Conservation (phyloP, 2,888 invertebrate species). For the Encarsia formosa region DNA sequence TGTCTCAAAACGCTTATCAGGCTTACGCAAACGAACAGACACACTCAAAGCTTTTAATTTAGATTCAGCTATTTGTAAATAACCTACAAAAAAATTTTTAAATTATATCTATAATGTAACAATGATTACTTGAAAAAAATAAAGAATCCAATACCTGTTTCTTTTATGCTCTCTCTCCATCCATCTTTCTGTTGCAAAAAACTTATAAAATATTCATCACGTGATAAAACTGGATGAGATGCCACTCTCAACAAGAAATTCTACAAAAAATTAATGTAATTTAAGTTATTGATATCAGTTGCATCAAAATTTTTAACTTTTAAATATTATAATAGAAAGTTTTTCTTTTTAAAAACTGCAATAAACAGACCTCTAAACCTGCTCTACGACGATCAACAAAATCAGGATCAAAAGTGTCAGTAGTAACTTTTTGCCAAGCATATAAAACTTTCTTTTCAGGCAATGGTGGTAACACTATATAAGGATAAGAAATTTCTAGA, state of each 20-base stretch:
- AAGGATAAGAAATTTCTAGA: constrained; percentile 74
- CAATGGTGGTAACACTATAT: constrained; percentile 73
- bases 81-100: constrained; percentile 59
- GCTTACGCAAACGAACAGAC: constrained; percentile 68
- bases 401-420: constrained; percentile 78
- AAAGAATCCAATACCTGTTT: constrained; percentile 57
- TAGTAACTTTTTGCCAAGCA: constrained; percentile 73
- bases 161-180: constrained; percentile 74
- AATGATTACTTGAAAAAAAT: no score
- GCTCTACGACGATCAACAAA: constrained; percentile 79
- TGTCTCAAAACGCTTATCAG: constrained; percentile 69
- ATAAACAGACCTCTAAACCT: constrained; percentile 62
- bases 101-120: no score
- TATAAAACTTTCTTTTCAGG: constrained; percentile 74
- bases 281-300: no score
- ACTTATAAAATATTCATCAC: constrained; percentile 71
- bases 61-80: constrained; percentile 71
- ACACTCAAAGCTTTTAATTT: constrained; percentile 73
- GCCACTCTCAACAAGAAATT: constrained; percentile 74
- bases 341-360: neutral
- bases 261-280: constrained; percentile 43
- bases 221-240: constrained; percentile 69
- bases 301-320: neutral
- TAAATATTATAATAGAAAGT: neutral
- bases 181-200: constrained; percentile 76